Conservation (phyloP, 2,113 vertebrate species). For the Polypterus senegalus region DNA sequence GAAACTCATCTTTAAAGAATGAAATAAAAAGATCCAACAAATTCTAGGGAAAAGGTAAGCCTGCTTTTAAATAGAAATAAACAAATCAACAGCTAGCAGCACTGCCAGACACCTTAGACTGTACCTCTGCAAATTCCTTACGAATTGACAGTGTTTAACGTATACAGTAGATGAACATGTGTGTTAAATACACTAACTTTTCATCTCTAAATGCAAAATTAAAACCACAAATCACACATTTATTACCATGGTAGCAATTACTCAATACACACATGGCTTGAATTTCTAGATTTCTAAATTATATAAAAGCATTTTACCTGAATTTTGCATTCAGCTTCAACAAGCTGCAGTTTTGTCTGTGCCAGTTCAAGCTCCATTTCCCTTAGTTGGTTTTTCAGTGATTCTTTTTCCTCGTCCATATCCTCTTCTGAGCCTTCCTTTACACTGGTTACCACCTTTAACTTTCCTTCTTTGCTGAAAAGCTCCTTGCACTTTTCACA, state of each 20-base stretch:
- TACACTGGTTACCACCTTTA: slow-evolving; percentile 47
- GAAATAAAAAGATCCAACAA: too few species aligned
- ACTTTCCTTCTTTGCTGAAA: slow-evolving; percentile 64
- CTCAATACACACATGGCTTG: neutral
- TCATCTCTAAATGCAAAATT: too few species aligned
- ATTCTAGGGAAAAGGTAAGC: too few species aligned
- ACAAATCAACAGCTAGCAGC: too few species aligned
- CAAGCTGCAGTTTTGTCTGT: slow-evolving; percentile 94
- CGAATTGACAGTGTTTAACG: too few species aligned
- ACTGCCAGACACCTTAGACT: too few species aligned
- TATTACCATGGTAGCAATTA: neutral
- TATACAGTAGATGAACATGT: too few species aligned
- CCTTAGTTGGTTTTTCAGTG: slow-evolving; percentile 81
- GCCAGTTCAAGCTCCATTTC: slow-evolving; percentile 96
- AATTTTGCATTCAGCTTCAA: slow-evolving; percentile 95
- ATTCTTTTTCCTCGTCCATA: slow-evolving; percentile 84
- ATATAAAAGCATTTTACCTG: slow-evolving; percentile 53
- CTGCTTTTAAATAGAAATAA: too few species aligned
- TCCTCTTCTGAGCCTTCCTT: slow-evolving; percentile 65
- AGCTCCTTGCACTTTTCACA: slow-evolving; percentile 72
- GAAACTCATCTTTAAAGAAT: too few species aligned
- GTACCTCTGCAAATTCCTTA: too few species aligned
- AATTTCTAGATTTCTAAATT: neutral
- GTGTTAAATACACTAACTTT: too few species aligned
- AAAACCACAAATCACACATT: too few species aligned